Evolutionary conservation across 1,140 invertebrate genomes (phyloP).

Genomic region (Papilio xuthus): DNA sequence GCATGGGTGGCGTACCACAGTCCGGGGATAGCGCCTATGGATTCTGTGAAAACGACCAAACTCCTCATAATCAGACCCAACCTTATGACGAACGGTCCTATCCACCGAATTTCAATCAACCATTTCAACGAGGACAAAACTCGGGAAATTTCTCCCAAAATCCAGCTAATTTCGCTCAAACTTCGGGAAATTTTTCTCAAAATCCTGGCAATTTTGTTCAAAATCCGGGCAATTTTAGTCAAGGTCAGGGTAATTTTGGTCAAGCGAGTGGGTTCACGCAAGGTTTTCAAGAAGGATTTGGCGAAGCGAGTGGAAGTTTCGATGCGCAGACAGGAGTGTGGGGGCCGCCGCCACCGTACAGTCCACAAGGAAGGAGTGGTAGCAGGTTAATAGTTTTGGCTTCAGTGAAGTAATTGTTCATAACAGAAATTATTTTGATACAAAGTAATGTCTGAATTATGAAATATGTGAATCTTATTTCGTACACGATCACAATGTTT

Average conservation of each 20-base stretch:
- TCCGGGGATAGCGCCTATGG: conserved; percentile 79
- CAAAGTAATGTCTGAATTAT: not conserved
- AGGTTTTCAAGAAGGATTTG: conserved; percentile 58
- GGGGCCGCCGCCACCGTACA: conserved; percentile 79
- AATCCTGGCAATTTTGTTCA: conserved; percentile 43
- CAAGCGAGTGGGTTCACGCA: conserved; percentile 51
- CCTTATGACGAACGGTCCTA: conserved; percentile 59
- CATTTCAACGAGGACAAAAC: conserved; percentile 53
- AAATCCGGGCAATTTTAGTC: conserved; percentile 43
- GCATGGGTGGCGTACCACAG: conserved; percentile 72
- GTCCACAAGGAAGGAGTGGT: conserved; percentile 75
- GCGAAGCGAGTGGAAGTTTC: conserved; percentile 65
- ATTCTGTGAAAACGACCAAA: conserved; percentile 70
- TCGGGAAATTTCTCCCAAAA: conserved; percentile 34
- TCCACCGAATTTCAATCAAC: conserved; percentile 52
- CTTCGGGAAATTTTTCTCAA: conserved; percentile 43
- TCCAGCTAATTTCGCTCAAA: conserved; percentile 48
- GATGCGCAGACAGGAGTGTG: conserved; percentile 72
- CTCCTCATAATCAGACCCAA: conserved; percentile 49
- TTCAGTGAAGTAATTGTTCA: conserved; percentile 13
- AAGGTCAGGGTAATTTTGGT: conserved; percentile 50
- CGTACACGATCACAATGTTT: not conserved
- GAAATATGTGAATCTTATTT: not conserved
- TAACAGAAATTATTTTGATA: not conserved
- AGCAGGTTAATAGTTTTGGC: conserved; percentile 55